Base-by-base conservation (phyloP, 2,888 invertebrate genomes). In the Galerucella nymphaeae region DNA sequence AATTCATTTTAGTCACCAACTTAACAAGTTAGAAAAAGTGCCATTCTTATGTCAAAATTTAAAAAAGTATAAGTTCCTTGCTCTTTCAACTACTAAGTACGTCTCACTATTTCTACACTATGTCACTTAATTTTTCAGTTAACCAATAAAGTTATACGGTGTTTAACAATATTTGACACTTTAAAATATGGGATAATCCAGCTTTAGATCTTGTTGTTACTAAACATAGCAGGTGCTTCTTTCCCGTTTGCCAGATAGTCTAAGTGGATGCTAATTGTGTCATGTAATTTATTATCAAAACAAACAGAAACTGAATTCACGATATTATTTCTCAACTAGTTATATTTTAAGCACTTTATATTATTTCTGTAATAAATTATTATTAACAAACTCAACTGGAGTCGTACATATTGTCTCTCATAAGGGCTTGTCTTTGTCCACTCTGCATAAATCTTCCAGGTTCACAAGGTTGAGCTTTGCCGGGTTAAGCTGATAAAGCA, bases 151-250 rank as follows among this genome's bases (percentile, higher is more conserved):
- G 78, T 76, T 74, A 74, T 75, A 73, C 77, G 76, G 77, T 78
- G 78, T 80, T 81, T 79, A 78, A 78, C 79, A 74, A 79, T 79
- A 80, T 79, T 76, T 80, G 80, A 81, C 82, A 81, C 76, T 79
- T 77, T 78, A 77, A 80, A 79, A 81, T 80, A 80, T 78, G 77
- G 16, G 80, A 77, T 82, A 81, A 83, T 80, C 82, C 82, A 80
- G 80, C 78, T 79, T 81, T 81, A 82, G 82, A 78, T 74, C 77
- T 73, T 79, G 81, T 81, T 82, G 81, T 80, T 69, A 81, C 75
- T 76, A 79, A 80, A 81, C 79, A 73, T 78, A 81, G 81, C 82
- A 82, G 81, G 82, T 82, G 83, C 80, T 78, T 69, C 70, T 75
- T 75, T 70, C 71, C 70, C 59, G 65, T 67, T 65, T 78, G 77